Conservation (phyloP, 2,113 vertebrate species). For the Lates calcarifer region DNA sequence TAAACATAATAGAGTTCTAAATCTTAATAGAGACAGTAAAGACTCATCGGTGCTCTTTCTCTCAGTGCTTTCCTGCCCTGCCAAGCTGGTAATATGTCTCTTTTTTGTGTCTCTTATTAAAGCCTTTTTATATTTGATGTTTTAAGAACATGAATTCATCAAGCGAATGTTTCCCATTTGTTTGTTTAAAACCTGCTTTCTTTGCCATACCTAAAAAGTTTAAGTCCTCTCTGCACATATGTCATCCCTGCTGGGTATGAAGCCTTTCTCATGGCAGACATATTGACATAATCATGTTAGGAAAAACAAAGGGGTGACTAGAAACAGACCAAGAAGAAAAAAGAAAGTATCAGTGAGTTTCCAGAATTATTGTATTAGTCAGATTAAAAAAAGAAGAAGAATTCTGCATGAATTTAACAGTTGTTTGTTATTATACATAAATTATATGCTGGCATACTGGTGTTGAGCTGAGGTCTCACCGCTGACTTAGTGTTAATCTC, state of each 20-base stretch:
- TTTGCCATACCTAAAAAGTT: not conserved
- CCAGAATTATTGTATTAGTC: not conserved
- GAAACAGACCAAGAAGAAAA: not conserved
- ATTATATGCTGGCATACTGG: not conserved
- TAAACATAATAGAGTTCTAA: slow-evolving; percentile 28
- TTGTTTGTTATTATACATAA: not conserved
- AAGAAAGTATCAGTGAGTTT: not conserved
- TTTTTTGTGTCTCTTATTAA: not conserved
- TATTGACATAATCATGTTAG: not conserved
- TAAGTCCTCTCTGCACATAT: not conserved
- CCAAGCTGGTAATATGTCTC: not conserved
- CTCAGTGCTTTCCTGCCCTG: not conserved
- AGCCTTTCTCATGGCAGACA: not conserved
- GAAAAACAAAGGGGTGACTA: not conserved
- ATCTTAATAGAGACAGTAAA: not conserved
- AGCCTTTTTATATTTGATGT: not conserved
- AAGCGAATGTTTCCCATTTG: slow-evolving; percentile 20
- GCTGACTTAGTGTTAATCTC: not conserved
- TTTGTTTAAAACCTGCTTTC: slow-evolving; percentile 18
- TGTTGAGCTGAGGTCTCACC: slow-evolving; percentile 3
- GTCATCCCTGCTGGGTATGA: not conserved
- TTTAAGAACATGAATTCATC: not conserved
- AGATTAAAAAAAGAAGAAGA: no score
- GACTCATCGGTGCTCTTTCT: not conserved
- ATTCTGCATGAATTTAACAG: not conserved